Conservation (phyloP, 2,113 vertebrate genomes). For the Pluvianellus socialis region DNA sequence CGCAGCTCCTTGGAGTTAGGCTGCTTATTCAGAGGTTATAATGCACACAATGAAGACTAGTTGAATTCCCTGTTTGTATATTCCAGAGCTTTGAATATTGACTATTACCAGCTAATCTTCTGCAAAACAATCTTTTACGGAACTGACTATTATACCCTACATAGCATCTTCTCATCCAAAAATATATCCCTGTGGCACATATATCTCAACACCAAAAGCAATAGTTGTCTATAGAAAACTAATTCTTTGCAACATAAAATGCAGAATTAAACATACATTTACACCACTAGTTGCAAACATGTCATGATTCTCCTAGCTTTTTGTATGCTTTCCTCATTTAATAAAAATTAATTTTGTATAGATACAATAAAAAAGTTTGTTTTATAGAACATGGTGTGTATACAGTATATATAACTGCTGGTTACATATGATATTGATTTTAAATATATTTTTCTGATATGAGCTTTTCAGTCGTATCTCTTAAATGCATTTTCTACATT, state of each 20-base stretch:
- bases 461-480: background rate
- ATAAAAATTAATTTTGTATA: background rate
- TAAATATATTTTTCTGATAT: background rate
- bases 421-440: background rate
- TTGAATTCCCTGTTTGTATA: background rate
- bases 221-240: background rate
- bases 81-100: background rate
- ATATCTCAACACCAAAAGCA: background rate
- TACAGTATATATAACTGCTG: rapidly evolving
- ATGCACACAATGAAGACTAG: background rate
- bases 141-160: background rate
- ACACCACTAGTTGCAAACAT: background rate
- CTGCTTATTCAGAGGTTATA: background rate
- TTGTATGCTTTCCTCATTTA: background rate
- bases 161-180: background rate
- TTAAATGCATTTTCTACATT: background rate
- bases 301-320: background rate
- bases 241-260: background rate
- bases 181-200: background rate
- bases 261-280: background rate
- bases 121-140: background rate
- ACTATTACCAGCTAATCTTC: background rate
- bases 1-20: background rate
- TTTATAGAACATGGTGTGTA: background rate
- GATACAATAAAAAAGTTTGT: background rate